Base-by-base conservation (phyloP, 1,140 invertebrate species). In the Mylabris phalerata region DNA sequence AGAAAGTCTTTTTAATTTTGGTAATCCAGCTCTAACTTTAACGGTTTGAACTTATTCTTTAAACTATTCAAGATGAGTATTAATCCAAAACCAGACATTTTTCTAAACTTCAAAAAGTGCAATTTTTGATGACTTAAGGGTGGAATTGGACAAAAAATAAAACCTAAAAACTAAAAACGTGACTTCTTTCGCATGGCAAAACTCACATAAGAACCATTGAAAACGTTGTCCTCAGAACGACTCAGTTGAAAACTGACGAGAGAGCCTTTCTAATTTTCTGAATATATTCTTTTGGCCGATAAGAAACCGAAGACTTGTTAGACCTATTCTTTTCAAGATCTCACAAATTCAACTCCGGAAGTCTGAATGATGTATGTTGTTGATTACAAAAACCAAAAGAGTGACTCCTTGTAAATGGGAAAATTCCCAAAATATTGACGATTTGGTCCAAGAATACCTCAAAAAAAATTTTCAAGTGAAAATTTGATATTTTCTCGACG, bases 71-170 rank as follows among this genome's bases (percentile, higher is more conserved):
- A 84, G 85, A 62, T 92, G 79, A 86, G 92, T 79, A 76, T 95
- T 13, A 1, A 13, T 1, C 92, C 49, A 83, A 83, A 74, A 86
- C 94, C 69, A 92, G 83, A 74, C 78, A 93, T n/a, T 76, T 67
- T 27, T 84, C 80, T 59, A 80, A 64, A 0, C 90, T 90, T 13
- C 13, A 0, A 13, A 13, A 13, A 13, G 1, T 13, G 13, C 13
- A 13, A 13, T 13, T 13, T 77, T 74, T 75, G 78, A 95, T 95
- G 71, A 95, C 92, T 66, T 84, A 89, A 57, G 78, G 77, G 19
- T 2, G 19, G 19, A 19, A 19, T 19, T 19, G 1, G 19, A 19
- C 19, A 19, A 19, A 19, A 19, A n/a, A n/a, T 1, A 19, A 19
- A 19, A 19, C 82, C 26, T 87, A 86, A 71, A 96, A 90, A 71